A percentile compares a stretch with the other conserved stretches of the same genome.
Conservation (phyloP, 2,113 vertebrate genomes). For the Perognathus longimembris region DNA sequence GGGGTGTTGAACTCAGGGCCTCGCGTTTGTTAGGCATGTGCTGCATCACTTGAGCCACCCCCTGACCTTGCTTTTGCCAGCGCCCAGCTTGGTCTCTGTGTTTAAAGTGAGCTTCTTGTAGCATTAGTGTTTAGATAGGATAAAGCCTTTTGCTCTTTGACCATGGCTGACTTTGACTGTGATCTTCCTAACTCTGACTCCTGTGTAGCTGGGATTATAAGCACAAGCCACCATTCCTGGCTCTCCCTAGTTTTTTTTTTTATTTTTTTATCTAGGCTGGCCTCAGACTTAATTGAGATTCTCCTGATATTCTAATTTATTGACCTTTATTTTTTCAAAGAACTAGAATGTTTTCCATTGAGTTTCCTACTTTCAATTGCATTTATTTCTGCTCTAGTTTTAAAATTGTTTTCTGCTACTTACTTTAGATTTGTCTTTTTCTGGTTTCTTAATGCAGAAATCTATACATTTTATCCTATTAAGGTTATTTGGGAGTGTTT, state of each 20-base stretch:
- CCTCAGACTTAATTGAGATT: too few relatives aligned
- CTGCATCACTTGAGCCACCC: too few relatives aligned
- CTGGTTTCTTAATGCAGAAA: constrained; percentile 23
- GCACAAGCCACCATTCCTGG: background rate
- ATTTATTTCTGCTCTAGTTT: background rate
- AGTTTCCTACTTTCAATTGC: background rate
- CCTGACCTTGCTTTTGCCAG: too few relatives aligned
- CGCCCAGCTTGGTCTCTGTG: too few relatives aligned
- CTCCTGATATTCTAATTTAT: too few relatives aligned
- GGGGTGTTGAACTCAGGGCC: too few relatives aligned
- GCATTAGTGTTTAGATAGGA: too few relatives aligned
- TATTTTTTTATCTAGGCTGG: too few relatives aligned
- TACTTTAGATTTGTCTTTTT: constrained; percentile 9
- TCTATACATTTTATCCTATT: background rate
- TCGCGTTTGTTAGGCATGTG: too few relatives aligned
- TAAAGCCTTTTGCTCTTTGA: background rate
- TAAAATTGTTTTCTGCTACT: background rate
- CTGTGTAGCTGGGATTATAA: background rate
- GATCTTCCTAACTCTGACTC: background rate
- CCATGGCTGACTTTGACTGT: background rate
- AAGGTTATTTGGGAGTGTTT: background rate
- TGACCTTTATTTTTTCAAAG: too few relatives aligned
- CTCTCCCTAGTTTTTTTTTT: background rate
- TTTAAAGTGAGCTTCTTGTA: too few relatives aligned
- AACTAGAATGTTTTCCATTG: too few relatives aligned